A percentile compares a stretch with the other conserved stretches of the same genome.
Conservation (phyloP, 1,140 invertebrate genomes). For the Melitaea cinxia region DNA sequence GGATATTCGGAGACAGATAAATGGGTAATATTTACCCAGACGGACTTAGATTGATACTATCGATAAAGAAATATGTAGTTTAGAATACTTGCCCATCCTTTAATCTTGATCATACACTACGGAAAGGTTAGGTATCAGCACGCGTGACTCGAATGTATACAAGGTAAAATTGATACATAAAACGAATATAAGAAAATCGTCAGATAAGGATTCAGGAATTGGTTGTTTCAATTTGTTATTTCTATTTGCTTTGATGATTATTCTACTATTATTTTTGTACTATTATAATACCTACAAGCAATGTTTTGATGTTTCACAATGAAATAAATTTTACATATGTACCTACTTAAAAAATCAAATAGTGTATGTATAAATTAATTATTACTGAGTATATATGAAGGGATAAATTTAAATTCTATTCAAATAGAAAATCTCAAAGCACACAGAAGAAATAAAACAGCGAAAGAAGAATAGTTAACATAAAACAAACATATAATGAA, state of each 20-base stretch:
- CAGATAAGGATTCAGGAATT: not conserved
- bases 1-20: not conserved
- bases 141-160: constrained; percentile 48
- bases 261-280: not conserved
- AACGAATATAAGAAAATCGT: not conserved
- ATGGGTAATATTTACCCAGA: not conserved
- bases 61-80: constrained; percentile 2
- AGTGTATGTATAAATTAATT: too few species aligned
- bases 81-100: constrained; percentile 5
- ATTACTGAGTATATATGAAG: too few species aligned
- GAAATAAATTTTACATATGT: too few species aligned
- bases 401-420: too few species aligned
- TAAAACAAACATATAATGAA: too few species aligned
- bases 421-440: too few species aligned
- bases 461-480: too few species aligned
- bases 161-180: constrained; percentile 54
- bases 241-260: not conserved
- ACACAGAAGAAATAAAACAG: too few species aligned
- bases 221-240: not conserved
- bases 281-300: too few species aligned
- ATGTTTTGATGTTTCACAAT: too few species aligned
- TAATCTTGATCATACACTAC: constrained; percentile 20
- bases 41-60: not conserved
- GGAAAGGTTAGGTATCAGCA: constrained; percentile 53
- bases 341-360: too few species aligned